Percentiles rank a stretch among this genome's conserved stretches.
Evolutionary conservation across 2,888 invertebrate genomes (phyloP).

Genomic region (Drosophila mimetica): DNA sequence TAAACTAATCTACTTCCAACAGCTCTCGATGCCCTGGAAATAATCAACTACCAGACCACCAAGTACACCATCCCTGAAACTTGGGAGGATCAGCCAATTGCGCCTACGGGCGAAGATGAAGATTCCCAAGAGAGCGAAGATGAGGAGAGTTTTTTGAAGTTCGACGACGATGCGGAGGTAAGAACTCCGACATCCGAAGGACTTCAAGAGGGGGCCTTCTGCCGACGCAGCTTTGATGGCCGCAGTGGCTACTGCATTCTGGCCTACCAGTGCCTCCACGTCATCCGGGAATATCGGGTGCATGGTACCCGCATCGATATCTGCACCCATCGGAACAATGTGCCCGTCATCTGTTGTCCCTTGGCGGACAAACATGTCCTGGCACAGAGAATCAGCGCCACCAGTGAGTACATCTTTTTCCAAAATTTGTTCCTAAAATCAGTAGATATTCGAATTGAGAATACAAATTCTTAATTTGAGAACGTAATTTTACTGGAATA

Average conservation of each 20-base stretch:
- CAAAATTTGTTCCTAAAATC: too few species aligned
- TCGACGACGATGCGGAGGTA: constrained; percentile 40
- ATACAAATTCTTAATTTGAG: too few species aligned
- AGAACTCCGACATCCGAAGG: neutral
- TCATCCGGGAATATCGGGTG: constrained; percentile 79
- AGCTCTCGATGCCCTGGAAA: constrained; percentile 51
- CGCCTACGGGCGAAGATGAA: neutral
- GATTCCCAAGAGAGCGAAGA: neutral
- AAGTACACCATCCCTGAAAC: constrained; percentile 53
- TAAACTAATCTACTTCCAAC: neutral
- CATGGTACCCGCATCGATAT: constrained; percentile 80
- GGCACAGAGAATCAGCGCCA: constrained; percentile 78
- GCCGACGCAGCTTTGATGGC: constrained; percentile 82
- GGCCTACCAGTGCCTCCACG: constrained; percentile 81
- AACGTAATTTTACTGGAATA: too few species aligned
- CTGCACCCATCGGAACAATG: constrained; percentile 77
- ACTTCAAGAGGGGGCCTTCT: constrained; percentile 80
- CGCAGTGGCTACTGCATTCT: constrained; percentile 82
- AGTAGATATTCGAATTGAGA: too few species aligned
- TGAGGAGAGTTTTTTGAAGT: constrained; percentile 53
- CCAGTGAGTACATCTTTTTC: constrained; percentile 67
- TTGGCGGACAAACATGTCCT: constrained; percentile 76
- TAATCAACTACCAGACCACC: constrained; percentile 65
- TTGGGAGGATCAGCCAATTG: constrained; percentile 43
- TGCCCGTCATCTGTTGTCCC: constrained; percentile 84